phyloP scores from a whole-genome alignment of 1,140 invertebrate species.

The Ericerus pela region DNA sequence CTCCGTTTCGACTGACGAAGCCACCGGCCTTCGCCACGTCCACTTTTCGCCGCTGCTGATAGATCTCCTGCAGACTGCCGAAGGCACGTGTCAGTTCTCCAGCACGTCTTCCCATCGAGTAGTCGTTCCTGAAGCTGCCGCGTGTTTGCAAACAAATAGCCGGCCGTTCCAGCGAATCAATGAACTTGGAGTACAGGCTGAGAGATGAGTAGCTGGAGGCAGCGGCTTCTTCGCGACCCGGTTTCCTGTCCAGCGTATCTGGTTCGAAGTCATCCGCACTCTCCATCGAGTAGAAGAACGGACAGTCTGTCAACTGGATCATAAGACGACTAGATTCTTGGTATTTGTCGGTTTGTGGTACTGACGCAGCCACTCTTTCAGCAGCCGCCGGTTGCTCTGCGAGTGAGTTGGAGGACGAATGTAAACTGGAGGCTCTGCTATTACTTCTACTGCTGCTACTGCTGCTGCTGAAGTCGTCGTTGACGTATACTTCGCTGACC shows the following conservation, averaged over 20 bases:
- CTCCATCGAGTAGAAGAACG: constrained; percentile 36
- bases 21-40: constrained; percentile 6
- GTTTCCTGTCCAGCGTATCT: constrained; percentile 67
- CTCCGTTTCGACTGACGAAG: constrained; percentile 37
- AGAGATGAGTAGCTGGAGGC: constrained; percentile 21
- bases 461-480: constrained; percentile 52
- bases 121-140: constrained; percentile 44
- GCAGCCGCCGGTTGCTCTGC: neutral
- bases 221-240: constrained; percentile 41
- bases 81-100: constrained; percentile 29
- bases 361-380: constrained; percentile 35
- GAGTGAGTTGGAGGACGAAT: constrained; percentile 39
- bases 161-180: constrained; percentile 34
- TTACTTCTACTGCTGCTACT: constrained; percentile 46
- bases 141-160: constrained; percentile 42
- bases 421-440: too few relatives aligned
- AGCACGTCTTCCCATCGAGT: constrained; percentile 20
- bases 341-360: constrained; percentile 23
- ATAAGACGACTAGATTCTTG: constrained; percentile 45
- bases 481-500: constrained; percentile 61
- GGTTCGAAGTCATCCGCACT: constrained; percentile 65
- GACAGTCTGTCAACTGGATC: constrained; percentile 60
- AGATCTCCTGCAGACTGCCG: constrained; percentile 53
- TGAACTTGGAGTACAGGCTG: constrained; percentile 15
- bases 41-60: constrained; percentile 12